Evolutionary conservation across 2,113 vertebrate genomes (phyloP).

Genomic region (Rhagologus leucostigma): DNA sequence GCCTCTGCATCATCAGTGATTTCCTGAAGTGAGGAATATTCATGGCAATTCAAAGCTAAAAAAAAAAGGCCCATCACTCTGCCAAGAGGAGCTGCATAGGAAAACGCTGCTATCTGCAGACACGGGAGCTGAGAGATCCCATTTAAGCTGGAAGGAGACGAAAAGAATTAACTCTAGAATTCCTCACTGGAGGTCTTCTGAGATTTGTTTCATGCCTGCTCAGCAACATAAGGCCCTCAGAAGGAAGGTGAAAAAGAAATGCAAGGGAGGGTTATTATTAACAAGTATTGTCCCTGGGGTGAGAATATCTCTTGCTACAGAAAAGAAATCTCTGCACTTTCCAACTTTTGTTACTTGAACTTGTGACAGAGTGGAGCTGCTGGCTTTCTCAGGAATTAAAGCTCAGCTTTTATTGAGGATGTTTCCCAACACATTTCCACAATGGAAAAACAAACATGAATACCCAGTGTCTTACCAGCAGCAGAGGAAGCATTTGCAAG

Average conservation of each 20-base stretch:
- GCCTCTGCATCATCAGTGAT: not conserved
- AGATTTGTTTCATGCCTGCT: not conserved
- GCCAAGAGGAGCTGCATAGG: not conserved
- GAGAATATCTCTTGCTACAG: not conserved
- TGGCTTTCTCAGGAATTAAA: not conserved
- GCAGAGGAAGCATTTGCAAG: not conserved
- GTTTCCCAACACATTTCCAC: not conserved
- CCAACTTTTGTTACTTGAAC: not conserved
- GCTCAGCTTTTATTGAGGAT: not conserved
- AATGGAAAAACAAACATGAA: not conserved
- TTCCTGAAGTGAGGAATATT: not conserved
- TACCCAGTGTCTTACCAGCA: not conserved
- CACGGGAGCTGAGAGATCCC: not conserved
- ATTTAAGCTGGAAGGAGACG: not conserved
- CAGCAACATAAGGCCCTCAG: not conserved
- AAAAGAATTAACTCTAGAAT: not conserved
- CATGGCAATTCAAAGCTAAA: not conserved
- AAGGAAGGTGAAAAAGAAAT: not conserved
- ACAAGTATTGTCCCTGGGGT: not conserved
- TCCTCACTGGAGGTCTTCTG: not conserved
- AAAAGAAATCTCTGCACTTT: not conserved
- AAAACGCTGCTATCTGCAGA: not conserved
- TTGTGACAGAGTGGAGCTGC: not conserved
- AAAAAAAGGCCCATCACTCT: not conserved
- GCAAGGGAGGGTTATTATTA: not conserved